Percentiles rank a stretch among this genome's conserved stretches.
Conservation (phyloP, 2,113 vertebrate genomes). For the Saguinus midas region DNA sequence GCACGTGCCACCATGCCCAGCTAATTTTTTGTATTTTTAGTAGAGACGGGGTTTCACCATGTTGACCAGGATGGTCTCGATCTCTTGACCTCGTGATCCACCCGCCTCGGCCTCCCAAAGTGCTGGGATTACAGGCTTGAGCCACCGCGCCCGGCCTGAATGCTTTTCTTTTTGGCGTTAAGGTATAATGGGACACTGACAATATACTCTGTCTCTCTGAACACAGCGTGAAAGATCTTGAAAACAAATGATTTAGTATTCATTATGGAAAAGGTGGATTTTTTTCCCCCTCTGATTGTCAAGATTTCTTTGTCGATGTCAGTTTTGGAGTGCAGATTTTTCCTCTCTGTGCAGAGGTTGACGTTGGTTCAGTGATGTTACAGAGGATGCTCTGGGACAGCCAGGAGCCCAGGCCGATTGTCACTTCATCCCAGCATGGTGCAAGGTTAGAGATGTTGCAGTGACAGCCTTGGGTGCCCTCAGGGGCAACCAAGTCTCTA, state of each 20-base stretch:
- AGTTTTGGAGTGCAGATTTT: background rate
- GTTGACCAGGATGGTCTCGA: no score
- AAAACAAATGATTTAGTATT: conserved; percentile 45
- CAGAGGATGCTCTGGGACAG: background rate
- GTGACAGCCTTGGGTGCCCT: background rate
- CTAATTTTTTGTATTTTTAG: no score
- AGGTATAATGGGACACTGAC: background rate
- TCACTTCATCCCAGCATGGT: background rate
- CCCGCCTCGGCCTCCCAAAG: no score
- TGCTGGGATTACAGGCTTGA: no score
- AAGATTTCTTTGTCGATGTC: background rate
- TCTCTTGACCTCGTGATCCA: no score
- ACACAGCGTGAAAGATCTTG: background rate
- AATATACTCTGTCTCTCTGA: background rate
- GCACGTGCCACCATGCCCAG: no score
- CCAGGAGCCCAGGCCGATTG: background rate
- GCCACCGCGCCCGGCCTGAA: no score
- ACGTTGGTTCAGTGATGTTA: background rate
- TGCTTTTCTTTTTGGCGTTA: background rate
- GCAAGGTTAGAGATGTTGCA: background rate
- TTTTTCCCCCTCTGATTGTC: background rate
- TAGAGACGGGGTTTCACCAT: no score
- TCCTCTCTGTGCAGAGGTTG: background rate
- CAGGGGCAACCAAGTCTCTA: background rate
- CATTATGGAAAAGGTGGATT: background rate